Conservation (phyloP, 1,140 invertebrate species). For the Aleiodes sp. region DNA sequence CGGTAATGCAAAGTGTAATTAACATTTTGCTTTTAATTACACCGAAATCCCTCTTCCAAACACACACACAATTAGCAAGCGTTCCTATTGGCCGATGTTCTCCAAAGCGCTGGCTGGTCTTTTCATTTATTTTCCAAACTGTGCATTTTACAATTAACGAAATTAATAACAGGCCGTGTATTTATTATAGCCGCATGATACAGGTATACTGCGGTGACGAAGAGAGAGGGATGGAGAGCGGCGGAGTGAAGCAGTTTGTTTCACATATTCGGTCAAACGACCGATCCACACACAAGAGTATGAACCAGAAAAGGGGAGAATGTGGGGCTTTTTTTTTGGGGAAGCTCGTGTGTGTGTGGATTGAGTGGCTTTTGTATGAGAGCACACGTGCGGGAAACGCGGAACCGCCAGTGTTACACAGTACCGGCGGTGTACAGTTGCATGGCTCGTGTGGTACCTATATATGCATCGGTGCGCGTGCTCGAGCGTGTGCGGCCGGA, state of each 20-base stretch:
- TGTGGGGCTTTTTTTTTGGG: not conserved
- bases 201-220: slow-evolving; percentile 27
- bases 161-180: slow-evolving; percentile 58
- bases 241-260: slow-evolving; percentile 1
- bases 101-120: not conserved
- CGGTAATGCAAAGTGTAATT: slow-evolving; percentile 65
- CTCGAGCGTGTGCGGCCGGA: slow-evolving; percentile 43
- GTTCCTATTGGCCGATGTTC: slow-evolving; percentile 10
- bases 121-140: slow-evolving; percentile 2
- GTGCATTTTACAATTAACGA: slow-evolving; percentile 59
- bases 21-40: slow-evolving; percentile 67
- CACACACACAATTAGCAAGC: too few species aligned
- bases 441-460: slow-evolving; percentile 21
- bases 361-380: slow-evolving; percentile 17
- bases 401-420: not conserved
- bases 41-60: slow-evolving; percentile 48
- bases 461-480: slow-evolving; percentile 36
- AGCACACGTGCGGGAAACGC: slow-evolving; percentile 37
- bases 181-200: slow-evolving; percentile 58
- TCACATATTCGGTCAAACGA: slow-evolving; percentile 24
- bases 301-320: not conserved
- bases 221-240: not conserved
- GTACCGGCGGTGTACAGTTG: not conserved
- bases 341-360: not conserved
- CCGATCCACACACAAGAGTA: slow-evolving; percentile 18